Evolutionary conservation across 2,888 invertebrate species (phyloP).

Genomic region (Apomyelois bistriatella): DNA sequence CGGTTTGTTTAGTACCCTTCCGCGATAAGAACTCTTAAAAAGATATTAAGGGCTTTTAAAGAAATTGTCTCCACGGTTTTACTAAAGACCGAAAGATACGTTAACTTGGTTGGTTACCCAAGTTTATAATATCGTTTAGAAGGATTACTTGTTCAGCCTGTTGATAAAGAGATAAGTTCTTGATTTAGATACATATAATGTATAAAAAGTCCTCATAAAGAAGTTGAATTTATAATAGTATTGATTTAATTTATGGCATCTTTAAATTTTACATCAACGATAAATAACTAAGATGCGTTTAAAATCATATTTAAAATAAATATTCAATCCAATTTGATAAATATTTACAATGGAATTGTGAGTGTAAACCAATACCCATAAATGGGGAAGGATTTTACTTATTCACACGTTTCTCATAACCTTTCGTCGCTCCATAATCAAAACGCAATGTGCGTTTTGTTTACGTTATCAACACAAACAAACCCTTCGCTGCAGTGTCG

Average conservation of each 20-base stretch:
- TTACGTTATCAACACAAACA: slow-evolving; percentile 55
- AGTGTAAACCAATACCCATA: no score
- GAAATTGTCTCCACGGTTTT: slow-evolving; percentile 57
- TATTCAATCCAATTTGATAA: no score
- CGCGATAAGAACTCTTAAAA: slow-evolving; percentile 70
- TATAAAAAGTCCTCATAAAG: no score
- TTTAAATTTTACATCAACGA: no score
- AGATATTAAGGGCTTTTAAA: slow-evolving; percentile 71
- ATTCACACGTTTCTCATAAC: slow-evolving; percentile 29
- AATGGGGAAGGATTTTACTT: not conserved
- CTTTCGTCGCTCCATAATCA: slow-evolving; percentile 50
- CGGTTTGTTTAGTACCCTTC: slow-evolving; percentile 67
- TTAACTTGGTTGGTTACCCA: slow-evolving; percentile 21
- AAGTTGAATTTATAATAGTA: no score
- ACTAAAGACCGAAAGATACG: slow-evolving; percentile 28
- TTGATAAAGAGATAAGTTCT: not conserved
- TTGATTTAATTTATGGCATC: no score
- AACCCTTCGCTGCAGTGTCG: slow-evolving; percentile 26
- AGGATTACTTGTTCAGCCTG: not conserved
- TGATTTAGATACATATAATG: no score
- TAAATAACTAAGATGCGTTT: no score
- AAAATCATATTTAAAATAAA: no score
- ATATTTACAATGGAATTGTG: no score
- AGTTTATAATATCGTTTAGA: slow-evolving; percentile 16
- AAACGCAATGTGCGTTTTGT: slow-evolving; percentile 50